Conservation (phyloP, 2,797 vertebrate species). For the Cuniculus paca region DNA sequence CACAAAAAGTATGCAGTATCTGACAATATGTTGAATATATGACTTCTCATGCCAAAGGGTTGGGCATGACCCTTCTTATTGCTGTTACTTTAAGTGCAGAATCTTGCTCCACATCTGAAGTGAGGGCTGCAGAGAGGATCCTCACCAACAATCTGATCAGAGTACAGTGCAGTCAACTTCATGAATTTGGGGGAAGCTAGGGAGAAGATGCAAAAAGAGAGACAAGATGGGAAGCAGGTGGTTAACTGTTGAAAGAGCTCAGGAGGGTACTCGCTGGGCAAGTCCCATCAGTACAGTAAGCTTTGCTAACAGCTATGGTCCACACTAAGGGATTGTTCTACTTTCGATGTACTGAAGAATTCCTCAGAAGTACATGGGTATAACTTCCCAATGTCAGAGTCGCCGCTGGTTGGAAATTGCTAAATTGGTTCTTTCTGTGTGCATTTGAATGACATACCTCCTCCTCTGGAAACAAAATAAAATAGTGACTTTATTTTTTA, state of each 20-base stretch:
- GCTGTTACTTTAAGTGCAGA: background rate
- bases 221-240: background rate
- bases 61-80: background rate
- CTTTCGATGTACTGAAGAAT: background rate
- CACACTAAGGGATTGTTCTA: background rate
- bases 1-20: background rate
- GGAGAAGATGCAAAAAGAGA: background rate
- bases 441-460: background rate
- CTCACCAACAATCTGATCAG: background rate
- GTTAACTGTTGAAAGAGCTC: background rate
- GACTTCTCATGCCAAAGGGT: background rate
- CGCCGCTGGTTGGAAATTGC: background rate
- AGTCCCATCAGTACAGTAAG: background rate
- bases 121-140: background rate
- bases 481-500: background rate
- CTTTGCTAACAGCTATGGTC: background rate
- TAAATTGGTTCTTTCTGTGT: background rate
- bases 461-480: background rate
- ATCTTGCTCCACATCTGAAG: background rate
- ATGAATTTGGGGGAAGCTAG: background rate
- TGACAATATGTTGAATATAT: background rate
- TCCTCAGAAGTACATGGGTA: background rate
- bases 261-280: background rate
- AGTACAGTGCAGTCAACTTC: background rate
- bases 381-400: background rate